Evolutionary conservation across 2,113 vertebrate species (phyloP).

Genomic region (Nasalis larvatus): DNA sequence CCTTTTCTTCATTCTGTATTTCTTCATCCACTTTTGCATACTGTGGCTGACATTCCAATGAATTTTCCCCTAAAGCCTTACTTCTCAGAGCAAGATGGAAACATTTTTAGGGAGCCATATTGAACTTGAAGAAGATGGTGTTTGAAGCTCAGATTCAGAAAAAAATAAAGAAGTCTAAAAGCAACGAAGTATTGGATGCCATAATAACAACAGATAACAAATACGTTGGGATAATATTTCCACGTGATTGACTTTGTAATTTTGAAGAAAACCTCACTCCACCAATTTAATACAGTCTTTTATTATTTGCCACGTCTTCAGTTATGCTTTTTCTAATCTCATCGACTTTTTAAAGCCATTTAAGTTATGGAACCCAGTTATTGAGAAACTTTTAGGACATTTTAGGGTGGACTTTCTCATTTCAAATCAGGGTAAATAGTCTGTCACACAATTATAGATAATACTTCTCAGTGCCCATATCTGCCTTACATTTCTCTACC

Average conservation of each 20-base stretch:
- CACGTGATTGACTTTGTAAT: background rate
- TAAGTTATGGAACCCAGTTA: background rate
- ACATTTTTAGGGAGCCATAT: background rate
- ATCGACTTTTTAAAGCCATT: background rate
- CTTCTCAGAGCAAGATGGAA: background rate
- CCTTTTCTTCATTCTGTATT: background rate
- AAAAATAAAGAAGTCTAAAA: background rate
- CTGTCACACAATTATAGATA: background rate
- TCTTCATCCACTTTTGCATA: background rate
- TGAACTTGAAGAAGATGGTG: background rate
- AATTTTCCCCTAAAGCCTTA: background rate
- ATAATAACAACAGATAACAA: background rate
- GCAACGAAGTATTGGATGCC: background rate
- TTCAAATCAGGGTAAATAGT: background rate
- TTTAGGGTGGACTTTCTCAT: background rate
- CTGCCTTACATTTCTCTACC: background rate
- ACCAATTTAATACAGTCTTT: background rate
- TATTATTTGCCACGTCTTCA: background rate
- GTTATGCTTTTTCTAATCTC: background rate
- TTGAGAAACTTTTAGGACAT: background rate
- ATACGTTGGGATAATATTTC: background rate
- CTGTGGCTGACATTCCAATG: background rate
- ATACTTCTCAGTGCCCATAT: background rate
- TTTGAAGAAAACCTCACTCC: background rate
- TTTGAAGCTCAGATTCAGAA: background rate